These are phyloP conservation scores for Drosophila emarginata DNA, from an alignment of 2,888 invertebrate species.

Conservation along the genomic window DNA sequence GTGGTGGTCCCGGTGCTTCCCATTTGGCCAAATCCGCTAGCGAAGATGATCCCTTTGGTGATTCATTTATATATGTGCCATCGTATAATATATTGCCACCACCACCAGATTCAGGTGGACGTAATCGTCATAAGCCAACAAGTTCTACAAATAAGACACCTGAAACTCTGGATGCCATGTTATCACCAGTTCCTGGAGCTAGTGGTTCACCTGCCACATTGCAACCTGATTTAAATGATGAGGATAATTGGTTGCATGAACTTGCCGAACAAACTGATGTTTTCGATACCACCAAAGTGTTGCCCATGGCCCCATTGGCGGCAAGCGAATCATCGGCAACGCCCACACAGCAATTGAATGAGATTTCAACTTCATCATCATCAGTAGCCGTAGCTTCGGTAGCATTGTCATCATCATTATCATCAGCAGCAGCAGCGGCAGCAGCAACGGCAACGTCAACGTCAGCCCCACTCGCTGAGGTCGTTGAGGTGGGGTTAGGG, in stretches of 20 bases:
- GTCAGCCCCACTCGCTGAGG: slow-evolving; percentile 26
- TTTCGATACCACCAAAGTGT: slow-evolving; percentile 78
- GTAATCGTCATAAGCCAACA: slow-evolving; percentile 80
- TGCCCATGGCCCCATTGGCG: slow-evolving; percentile 73
- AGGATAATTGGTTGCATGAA: slow-evolving; percentile 79
- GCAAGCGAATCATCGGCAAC: slow-evolving; percentile 72
- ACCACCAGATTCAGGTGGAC: slow-evolving; percentile 80
- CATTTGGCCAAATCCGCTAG: slow-evolving; percentile 81
- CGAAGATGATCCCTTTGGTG: slow-evolving; percentile 88
- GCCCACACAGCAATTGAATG: slow-evolving; percentile 69
- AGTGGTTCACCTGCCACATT: slow-evolving; percentile 56
- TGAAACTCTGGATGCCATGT: slow-evolving; percentile 61
- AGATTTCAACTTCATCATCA: slow-evolving; percentile 32
- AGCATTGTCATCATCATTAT: neutral
- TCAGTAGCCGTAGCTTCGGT: slow-evolving; percentile 5
- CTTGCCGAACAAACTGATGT: slow-evolving; percentile 79
- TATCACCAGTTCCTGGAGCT: slow-evolving; percentile 54
- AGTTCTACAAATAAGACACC: slow-evolving; percentile 65
- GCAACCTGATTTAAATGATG: slow-evolving; percentile 64
- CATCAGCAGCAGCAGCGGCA: slow-evolving; percentile 6
- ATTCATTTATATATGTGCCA: slow-evolving; percentile 87
- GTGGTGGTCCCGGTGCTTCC: slow-evolving; percentile 20
- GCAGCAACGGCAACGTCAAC: slow-evolving; percentile 7
- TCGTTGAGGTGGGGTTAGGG: slow-evolving; percentile 36
- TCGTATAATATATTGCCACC: slow-evolving; percentile 81